These are phyloP conservation scores for Stegastes partitus DNA, from an alignment of 2,113 vertebrate genomes.

Conservation along the genomic window DNA sequence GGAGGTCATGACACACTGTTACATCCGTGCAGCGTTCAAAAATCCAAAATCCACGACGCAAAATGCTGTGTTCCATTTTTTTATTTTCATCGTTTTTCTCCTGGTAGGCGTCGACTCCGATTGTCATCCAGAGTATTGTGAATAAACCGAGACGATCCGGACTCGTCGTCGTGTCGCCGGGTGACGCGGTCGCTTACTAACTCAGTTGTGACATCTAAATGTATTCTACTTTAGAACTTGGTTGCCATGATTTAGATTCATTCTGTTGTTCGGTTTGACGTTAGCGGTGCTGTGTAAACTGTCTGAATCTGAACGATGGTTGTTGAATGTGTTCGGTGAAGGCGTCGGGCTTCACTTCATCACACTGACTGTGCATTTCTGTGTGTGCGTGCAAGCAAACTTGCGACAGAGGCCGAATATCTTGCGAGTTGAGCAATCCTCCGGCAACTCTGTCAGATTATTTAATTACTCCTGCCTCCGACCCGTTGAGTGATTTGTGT, in stretches of 20 bases:
- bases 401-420: slow-evolving; percentile 25
- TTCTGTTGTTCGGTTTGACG: slow-evolving; percentile 22
- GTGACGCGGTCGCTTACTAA: slow-evolving; percentile 49
- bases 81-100: slow-evolving; percentile 11
- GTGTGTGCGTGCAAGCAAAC: slow-evolving; percentile 41
- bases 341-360: slow-evolving; percentile 15
- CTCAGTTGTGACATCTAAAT: slow-evolving; percentile 36
- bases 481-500: slow-evolving; percentile 45
- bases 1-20: slow-evolving; percentile 57
- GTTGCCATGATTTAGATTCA: slow-evolving; percentile 27
- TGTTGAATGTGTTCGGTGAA: slow-evolving; percentile 6
- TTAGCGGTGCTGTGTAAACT: slow-evolving; percentile 10
- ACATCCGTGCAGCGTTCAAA: slow-evolving; percentile 31
- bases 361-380: slow-evolving; percentile 17
- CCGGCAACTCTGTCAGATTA: slow-evolving; percentile 11
- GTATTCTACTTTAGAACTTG: slow-evolving; percentile 9
- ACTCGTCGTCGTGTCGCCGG: slow-evolving; percentile 40
- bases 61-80: neutral
- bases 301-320: neutral
- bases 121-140: slow-evolving; percentile 47
- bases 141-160: slow-evolving; percentile 50
- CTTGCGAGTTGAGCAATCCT: slow-evolving; percentile 21
- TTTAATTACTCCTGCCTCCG: slow-evolving; percentile 39
- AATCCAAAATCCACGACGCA: neutral
- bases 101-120: slow-evolving; percentile 27